Base-by-base conservation (phyloP, 2,888 invertebrate genomes). In the Chironomus riparius region DNA sequence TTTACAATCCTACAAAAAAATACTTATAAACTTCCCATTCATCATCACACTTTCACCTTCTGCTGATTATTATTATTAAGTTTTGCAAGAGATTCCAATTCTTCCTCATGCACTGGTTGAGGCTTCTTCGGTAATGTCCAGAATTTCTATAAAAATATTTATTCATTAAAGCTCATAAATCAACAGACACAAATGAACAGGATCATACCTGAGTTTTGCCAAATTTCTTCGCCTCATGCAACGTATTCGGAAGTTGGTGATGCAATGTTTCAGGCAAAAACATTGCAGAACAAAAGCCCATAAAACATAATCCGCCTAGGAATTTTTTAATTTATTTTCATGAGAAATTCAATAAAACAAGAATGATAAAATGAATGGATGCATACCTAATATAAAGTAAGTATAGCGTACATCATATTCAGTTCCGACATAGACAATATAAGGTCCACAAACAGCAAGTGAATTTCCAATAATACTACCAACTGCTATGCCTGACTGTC, bases 251-350 rank as follows among this genome's bases (percentile, higher is more conserved):
- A 77, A 90, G 81, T 79, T 86, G 87, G 76, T 85, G 85, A 80
- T 89, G 87, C 76, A 88, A 82, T 2, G 90, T 90, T 83, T 90
- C 90, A 0, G 90, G 90, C 68, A 90, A 81, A 78, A 87, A 85
- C 28, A 86, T 79, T 0, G 86, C 85, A 0, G 85, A 83, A 22
- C 87, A 71, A 18, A 85, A 82, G 62, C 87, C 88, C 5, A 86
- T 47, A 6, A 86, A 76, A 56, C 85, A 84, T 48, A 86, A 80
- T 10, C 81, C 77, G 24, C 83, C 83, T 62, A 38, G 10, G 56
- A 56, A 56, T 56, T 56, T 38, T 38, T 38, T 38, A 38, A 38
- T 38, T 38, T 38, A 38, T 38, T 56, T 56, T 56, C 18, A 56
- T 56, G 56, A 15, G 18, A 5, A 7, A 38, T 38, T 15, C 56